Conservation (phyloP, 2,888 invertebrate genomes). For the Lasioglossum marginatum region DNA sequence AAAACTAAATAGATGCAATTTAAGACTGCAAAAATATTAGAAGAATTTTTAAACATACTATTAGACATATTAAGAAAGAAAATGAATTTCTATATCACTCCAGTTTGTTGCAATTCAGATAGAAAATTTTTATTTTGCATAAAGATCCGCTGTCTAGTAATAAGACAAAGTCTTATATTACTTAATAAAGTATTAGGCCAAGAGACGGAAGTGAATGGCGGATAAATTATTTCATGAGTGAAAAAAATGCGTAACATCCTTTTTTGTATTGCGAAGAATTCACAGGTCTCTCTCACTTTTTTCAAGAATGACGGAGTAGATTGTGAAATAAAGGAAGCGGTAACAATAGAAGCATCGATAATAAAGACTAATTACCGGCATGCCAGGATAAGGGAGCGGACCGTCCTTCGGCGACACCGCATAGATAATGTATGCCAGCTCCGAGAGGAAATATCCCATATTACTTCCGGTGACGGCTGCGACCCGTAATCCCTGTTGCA, state of each 20-base stretch:
- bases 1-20: too few relatives aligned
- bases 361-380: slow-evolving; percentile 75
- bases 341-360: background rate
- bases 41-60: too few relatives aligned
- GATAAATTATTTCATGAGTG: background rate
- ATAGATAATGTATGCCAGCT: slow-evolving; percentile 82
- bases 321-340: background rate
- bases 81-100: too few relatives aligned
- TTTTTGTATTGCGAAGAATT: background rate
- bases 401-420: slow-evolving; percentile 81
- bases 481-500: slow-evolving; percentile 78
- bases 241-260: background rate
- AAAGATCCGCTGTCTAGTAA: too few relatives aligned
- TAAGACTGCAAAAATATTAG: too few relatives aligned
- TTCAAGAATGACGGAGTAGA: background rate
- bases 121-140: too few relatives aligned
- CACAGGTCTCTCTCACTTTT: background rate
- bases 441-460: slow-evolving; percentile 81
- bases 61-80: too few relatives aligned
- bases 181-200: background rate
- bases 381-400: slow-evolving; percentile 80
- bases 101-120: too few relatives aligned
- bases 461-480: slow-evolving; percentile 78
- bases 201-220: background rate
- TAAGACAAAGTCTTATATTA: too few relatives aligned